Percentiles rank a stretch among this genome's conserved stretches.
Evolutionary conservation across 1,140 invertebrate genomes (phyloP).

Genomic region (Aphelenchoides besseyi): DNA sequence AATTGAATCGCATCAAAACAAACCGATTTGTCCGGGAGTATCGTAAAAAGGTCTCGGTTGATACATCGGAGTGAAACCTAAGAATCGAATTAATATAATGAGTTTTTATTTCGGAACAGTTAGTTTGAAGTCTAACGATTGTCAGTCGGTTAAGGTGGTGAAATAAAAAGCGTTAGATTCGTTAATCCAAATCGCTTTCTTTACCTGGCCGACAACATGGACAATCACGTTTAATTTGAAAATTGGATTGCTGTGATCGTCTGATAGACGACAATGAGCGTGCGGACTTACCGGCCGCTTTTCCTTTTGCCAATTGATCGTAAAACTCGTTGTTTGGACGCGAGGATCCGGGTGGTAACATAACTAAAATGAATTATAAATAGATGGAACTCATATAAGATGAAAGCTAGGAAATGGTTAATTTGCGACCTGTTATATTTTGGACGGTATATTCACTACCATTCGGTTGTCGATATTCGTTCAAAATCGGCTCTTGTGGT

Average conservation of each 20-base stretch:
- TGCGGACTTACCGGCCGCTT: not conserved
- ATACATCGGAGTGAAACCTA: not conserved
- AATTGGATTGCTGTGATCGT: no score
- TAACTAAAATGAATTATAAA: not conserved
- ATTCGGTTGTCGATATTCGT: conserved; percentile 2
- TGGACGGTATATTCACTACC: not conserved
- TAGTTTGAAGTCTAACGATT: no score
- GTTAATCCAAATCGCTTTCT: no score
- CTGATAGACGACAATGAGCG: not conserved
- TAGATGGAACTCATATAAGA: not conserved
- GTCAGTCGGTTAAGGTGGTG: no score
- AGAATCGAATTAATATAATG: not conserved
- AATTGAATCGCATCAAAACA: not conserved
- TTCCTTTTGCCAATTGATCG: conserved; percentile 12
- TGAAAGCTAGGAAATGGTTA: not conserved
- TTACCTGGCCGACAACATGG: not conserved
- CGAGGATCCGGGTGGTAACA: not conserved
- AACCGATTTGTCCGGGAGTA: not conserved
- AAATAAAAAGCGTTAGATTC: no score
- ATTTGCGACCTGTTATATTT: not conserved
- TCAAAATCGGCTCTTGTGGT: not conserved
- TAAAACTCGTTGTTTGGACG: not conserved
- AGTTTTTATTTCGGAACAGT: no score
- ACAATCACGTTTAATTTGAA: not conserved
- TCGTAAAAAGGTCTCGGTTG: not conserved